A percentile compares a stretch with the other conserved stretches of the same genome.
These are phyloP conservation scores for Sebastiscus albofasciatus DNA, from an alignment of 2,797 vertebrate species.

Conservation along the genomic window DNA sequence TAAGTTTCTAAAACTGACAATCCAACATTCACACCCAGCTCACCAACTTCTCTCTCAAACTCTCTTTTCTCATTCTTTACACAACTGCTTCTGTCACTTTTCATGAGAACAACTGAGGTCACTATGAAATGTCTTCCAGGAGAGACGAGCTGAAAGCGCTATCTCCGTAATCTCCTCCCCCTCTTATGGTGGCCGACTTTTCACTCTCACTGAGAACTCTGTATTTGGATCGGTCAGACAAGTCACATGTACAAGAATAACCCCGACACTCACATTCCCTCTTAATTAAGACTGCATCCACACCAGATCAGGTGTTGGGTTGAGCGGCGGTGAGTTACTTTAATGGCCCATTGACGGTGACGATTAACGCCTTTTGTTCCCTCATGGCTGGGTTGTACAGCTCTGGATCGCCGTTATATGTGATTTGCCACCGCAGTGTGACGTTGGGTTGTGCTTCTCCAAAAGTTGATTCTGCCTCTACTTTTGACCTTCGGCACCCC, in stretches of 20 bases:
- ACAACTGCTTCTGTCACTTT: background rate
- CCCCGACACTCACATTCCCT: background rate
- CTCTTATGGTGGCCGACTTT: background rate
- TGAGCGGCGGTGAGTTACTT: too few species aligned
- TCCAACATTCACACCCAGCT: background rate
- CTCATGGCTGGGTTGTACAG: too few species aligned
- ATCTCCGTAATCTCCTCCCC: background rate
- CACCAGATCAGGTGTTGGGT: too few species aligned
- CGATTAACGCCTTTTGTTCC: too few species aligned
- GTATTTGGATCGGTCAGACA: background rate
- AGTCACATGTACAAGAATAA: background rate
- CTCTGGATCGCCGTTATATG: too few species aligned
- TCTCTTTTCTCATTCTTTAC: background rate
- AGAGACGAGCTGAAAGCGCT: background rate
- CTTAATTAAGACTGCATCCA: too few species aligned
- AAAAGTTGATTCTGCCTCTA: too few species aligned
- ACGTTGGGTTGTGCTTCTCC: too few species aligned
- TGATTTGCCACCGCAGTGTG: too few species aligned
- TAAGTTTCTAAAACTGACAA: background rate
- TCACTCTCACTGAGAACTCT: background rate
- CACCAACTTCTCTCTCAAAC: background rate
- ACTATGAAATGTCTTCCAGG: background rate
- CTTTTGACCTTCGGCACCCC: too few species aligned
- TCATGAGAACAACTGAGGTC: background rate
- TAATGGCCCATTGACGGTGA: too few species aligned